These are phyloP conservation scores for Pangasianodon gigas DNA, from an alignment of 2,113 vertebrate species.

Conservation along the genomic window DNA sequence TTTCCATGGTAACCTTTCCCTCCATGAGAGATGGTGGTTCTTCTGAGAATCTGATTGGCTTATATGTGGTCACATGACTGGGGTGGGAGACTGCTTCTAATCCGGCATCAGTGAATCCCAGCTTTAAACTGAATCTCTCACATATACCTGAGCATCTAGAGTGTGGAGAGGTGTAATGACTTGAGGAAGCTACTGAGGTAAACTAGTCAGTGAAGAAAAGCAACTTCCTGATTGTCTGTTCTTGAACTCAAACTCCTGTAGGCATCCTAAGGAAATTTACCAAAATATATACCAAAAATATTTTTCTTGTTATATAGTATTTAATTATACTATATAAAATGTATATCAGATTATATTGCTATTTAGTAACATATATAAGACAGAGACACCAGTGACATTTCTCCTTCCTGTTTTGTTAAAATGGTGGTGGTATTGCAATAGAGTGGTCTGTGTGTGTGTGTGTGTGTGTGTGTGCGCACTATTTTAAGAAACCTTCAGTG, in stretches of 20 bases:
- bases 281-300: no score
- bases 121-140: background rate
- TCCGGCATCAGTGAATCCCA: background rate
- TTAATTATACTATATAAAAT: background rate
- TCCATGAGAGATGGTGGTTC: background rate
- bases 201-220: background rate
- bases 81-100: no score
- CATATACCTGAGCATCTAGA: background rate
- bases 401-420: background rate
- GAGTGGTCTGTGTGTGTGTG: background rate
- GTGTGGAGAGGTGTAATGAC: background rate
- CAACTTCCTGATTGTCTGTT: background rate
- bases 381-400: background rate
- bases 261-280: no score
- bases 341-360: background rate
- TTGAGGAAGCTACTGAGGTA: background rate
- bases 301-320: no score
- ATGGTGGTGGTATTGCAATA: background rate
- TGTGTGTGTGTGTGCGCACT: background rate
- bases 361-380: background rate
- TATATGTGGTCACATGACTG: background rate
- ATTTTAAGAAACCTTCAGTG: slow-evolving; percentile 3
- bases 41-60: background rate
- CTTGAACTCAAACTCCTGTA: background rate
- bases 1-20: slow-evolving; percentile 29